These are phyloP conservation scores for Spilogale gracilis DNA, from an alignment of 2,113 vertebrate species.

Conservation along the genomic window DNA sequence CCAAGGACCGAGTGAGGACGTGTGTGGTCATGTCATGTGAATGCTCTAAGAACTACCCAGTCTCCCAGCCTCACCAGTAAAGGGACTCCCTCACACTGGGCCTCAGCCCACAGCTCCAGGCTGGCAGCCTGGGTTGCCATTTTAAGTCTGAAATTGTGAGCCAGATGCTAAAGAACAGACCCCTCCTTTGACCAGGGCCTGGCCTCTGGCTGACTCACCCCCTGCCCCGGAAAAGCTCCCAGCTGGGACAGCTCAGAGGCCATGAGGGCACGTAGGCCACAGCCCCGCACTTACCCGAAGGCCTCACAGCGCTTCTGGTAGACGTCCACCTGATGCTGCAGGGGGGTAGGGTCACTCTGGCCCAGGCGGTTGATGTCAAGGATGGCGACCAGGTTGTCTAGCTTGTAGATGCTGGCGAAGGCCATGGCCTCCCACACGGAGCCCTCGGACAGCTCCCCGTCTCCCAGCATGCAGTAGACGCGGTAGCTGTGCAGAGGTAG, in stretches of 20 bases:
- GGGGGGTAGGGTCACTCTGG: conserved; percentile 95
- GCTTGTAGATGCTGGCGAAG: conserved; percentile 96
- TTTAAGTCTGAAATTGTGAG: background rate
- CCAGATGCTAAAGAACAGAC: background rate
- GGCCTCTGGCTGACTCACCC: background rate
- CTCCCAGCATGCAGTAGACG: conserved; percentile 95
- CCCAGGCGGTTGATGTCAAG: conserved; percentile 97
- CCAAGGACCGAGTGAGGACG: background rate
- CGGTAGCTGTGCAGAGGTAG: conserved; percentile 88
- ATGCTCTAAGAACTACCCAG: background rate
- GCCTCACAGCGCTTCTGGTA: conserved; percentile 97
- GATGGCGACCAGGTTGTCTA: conserved; percentile 96
- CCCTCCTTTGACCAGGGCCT: background rate
- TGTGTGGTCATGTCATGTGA: rapidly evolving
- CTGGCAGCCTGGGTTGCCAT: background rate
- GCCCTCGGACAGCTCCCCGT: conserved; percentile 96
- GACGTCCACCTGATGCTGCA: conserved; percentile 96
- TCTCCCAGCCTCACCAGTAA: rapidly evolving
- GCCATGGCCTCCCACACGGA: conserved; percentile 98
- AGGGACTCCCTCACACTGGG: background rate
- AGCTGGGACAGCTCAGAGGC: rapidly evolving
- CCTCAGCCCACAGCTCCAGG: background rate
- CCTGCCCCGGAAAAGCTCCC: background rate
- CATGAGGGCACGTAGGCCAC: background rate
- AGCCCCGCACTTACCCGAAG: conserved; percentile 91